Conservation (phyloP, 1,140 invertebrate species). For the Lethrus apterus region DNA sequence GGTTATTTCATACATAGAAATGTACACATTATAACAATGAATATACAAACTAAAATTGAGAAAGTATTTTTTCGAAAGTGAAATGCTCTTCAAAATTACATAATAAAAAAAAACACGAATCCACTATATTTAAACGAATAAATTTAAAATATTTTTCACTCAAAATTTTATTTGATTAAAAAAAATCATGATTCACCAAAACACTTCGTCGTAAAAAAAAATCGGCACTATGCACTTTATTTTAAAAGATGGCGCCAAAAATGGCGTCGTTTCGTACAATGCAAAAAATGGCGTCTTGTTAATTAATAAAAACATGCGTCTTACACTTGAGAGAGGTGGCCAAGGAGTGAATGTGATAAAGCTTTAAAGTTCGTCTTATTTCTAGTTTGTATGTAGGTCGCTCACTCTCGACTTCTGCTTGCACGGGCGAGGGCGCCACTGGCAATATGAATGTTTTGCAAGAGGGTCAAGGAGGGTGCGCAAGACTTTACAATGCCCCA, state of each 20-base stretch:
- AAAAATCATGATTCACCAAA: too few species aligned
- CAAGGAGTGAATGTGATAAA: slow-evolving; percentile 39
- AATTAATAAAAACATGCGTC: slow-evolving; percentile 19
- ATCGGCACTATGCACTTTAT: too few species aligned
- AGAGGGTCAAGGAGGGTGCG: slow-evolving; percentile 30
- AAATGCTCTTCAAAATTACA: too few species aligned
- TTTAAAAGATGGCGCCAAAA: slow-evolving; percentile 4
- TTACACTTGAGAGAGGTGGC: slow-evolving; percentile 36
- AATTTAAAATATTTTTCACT: background rate
- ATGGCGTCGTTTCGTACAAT: background rate
- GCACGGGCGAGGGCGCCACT: slow-evolving; percentile 23
- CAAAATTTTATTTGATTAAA: background rate
- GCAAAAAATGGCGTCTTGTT: slow-evolving; percentile 21
- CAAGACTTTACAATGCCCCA: background rate
- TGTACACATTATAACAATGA: too few species aligned
- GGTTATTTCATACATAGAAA: too few species aligned
- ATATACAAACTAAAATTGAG: too few species aligned
- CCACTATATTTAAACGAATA: background rate
- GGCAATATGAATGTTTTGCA: slow-evolving; percentile 19
- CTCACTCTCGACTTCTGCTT: slow-evolving; percentile 14
- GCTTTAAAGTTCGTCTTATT: slow-evolving; percentile 41
- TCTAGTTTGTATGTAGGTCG: slow-evolving; percentile 40
- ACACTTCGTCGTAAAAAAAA: too few species aligned
- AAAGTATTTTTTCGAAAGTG: too few species aligned
- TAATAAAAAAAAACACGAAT: too few species aligned